A percentile compares a stretch with the other conserved stretches of the same genome.
phyloP scores from a whole-genome alignment of 2,113 vertebrate species.

The Ailuropoda melanoleuca region DNA sequence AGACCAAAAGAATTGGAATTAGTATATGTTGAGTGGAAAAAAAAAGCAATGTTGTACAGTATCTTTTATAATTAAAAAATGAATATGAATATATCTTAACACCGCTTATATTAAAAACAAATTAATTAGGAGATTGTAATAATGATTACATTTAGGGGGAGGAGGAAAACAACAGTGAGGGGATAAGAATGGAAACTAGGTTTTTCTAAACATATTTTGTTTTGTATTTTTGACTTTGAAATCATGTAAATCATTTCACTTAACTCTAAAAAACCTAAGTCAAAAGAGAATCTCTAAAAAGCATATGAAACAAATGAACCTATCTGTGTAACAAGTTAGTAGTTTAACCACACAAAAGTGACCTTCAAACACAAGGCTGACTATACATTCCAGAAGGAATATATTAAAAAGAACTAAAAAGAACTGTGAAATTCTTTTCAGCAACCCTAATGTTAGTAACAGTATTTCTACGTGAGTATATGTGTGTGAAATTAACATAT shows the following conservation, averaged over 20 bases:
- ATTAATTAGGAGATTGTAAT: neutral
- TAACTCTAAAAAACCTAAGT: neutral
- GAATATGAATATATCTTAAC: neutral
- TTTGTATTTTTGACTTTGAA: neutral
- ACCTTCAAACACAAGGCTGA: neutral
- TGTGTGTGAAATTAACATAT: neutral
- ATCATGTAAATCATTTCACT: neutral
- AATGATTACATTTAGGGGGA: neutral
- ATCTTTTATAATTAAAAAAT: neutral
- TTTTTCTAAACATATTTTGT: neutral
- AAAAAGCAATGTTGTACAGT: neutral
- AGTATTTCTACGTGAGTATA: neutral
- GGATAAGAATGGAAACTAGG: neutral
- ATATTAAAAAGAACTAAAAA: neutral
- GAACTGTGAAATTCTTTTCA: neutral
- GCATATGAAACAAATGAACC: neutral
- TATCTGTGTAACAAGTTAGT: neutral
- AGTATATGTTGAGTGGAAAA: neutral
- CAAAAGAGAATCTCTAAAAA: neutral
- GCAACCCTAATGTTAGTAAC: neutral
- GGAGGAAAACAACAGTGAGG: neutral
- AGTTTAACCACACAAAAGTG: neutral
- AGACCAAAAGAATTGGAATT: neutral
- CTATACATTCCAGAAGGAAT: neutral
- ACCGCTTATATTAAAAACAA: neutral